A percentile compares a stretch with the other conserved stretches of the same genome.
Evolutionary conservation across 2,888 invertebrate species (phyloP).

Genomic region (Mellilla xanthometata): DNA sequence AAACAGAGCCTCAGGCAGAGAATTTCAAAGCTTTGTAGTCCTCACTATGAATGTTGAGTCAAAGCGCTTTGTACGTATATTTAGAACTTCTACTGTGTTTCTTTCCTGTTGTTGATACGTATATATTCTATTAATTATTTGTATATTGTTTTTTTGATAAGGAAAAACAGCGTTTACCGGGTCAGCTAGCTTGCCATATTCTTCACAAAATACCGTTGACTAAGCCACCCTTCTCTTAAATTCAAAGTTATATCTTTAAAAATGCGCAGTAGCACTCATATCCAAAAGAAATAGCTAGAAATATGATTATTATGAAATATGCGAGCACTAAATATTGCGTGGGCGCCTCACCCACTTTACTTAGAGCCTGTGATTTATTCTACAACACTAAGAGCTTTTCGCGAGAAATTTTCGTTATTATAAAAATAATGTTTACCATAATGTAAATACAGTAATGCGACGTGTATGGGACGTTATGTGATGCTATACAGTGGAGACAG

Average conservation of each 20-base stretch:
- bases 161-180: too few species aligned
- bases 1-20: too few species aligned
- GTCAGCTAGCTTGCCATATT: too few species aligned
- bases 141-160: too few species aligned
- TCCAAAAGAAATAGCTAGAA: slow-evolving; percentile 28
- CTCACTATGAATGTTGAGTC: too few species aligned
- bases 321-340: slow-evolving; percentile 39
- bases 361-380: slow-evolving; percentile 53
- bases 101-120: too few species aligned
- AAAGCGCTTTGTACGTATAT: too few species aligned
- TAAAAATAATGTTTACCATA: slow-evolving; percentile 25
- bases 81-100: too few species aligned
- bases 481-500: too few species aligned
- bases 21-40: too few species aligned
- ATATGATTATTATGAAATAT: slow-evolving; percentile 48
- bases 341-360: slow-evolving; percentile 36
- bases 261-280: slow-evolving; percentile 6
- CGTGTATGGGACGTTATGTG: slow-evolving; percentile 17
- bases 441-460: slow-evolving; percentile 26
- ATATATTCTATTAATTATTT: too few species aligned
- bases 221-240: neutral
- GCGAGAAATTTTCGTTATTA: slow-evolving; percentile 20
- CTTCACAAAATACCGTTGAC: too few species aligned
- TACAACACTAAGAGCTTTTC: slow-evolving; percentile 36
- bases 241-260: slow-evolving; percentile 1